Evolutionary conservation across 2,888 invertebrate genomes (phyloP).

Genomic region (Heliconius erato): DNA sequence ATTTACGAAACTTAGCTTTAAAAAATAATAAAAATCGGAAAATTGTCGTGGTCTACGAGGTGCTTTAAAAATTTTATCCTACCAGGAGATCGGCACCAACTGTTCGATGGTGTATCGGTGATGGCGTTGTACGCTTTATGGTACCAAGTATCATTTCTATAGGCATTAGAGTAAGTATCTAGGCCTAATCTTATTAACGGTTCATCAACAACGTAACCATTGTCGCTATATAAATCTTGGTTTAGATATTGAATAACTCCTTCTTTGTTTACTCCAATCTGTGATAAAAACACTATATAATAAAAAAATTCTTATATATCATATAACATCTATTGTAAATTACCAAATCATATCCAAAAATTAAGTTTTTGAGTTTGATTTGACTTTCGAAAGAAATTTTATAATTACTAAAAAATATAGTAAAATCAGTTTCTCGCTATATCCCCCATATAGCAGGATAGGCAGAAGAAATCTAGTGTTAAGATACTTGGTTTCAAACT

Average conservation of each 20-base stretch:
- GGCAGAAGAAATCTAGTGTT: too few species aligned
- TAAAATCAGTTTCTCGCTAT: too few species aligned
- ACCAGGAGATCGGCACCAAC: constrained; percentile 62
- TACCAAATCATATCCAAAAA: too few species aligned
- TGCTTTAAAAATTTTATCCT: constrained; percentile 22
- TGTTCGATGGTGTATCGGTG: constrained; percentile 60
- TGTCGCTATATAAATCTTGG: constrained; percentile 78
- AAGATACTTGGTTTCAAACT: too few species aligned
- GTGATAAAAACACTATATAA: not conserved
- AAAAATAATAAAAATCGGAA: too few species aligned
- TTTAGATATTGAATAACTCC: constrained; percentile 88
- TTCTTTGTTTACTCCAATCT: constrained; percentile 66
- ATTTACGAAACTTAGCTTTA: too few species aligned
- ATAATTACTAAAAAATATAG: too few species aligned
- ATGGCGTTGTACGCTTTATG: constrained; percentile 62
- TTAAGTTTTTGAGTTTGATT: too few species aligned
- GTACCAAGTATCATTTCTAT: constrained; percentile 75
- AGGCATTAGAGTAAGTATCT: constrained; percentile 70
- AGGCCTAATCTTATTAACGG: constrained; percentile 52
- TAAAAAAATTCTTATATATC: not conserved
- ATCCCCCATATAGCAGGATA: too few species aligned
- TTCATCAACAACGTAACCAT: constrained; percentile 84
- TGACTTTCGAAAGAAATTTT: too few species aligned
- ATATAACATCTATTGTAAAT: too few species aligned
- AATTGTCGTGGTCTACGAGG: too few species aligned